These are phyloP conservation scores for Augiades crinisus DNA, from an alignment of 2,888 invertebrate genomes.

Conservation along the genomic window DNA sequence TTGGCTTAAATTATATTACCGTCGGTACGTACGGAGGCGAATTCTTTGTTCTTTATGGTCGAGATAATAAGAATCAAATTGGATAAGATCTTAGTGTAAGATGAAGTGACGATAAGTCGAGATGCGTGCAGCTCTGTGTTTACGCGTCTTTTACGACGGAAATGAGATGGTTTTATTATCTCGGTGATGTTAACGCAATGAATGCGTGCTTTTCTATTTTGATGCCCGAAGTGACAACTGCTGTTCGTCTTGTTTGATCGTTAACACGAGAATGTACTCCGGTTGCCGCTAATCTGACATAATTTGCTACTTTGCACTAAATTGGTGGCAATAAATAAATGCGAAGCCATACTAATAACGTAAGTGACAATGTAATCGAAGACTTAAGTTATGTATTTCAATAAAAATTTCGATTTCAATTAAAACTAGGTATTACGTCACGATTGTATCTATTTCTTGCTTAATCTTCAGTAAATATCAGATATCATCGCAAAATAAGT, in stretches of 20 bases:
- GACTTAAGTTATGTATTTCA: neutral
- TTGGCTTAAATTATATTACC: slow-evolving; percentile 30
- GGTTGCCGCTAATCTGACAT: slow-evolving; percentile 1
- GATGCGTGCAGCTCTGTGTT: slow-evolving; percentile 18
- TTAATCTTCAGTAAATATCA: neutral
- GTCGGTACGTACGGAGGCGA: neutral
- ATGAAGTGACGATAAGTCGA: slow-evolving; percentile 16
- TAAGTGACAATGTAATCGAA: neutral
- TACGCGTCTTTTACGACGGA: slow-evolving; percentile 27
- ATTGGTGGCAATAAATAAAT: neutral
- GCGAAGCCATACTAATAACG: neutral
- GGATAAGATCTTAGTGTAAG: neutral
- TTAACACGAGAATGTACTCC: slow-evolving; percentile 19
- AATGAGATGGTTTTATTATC: slow-evolving; percentile 26
- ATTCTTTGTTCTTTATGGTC: slow-evolving; percentile 1
- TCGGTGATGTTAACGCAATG: slow-evolving; percentile 23
- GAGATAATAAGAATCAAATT: slow-evolving; percentile 5
- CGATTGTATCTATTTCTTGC: neutral
- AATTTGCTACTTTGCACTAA: slow-evolving; percentile 12
- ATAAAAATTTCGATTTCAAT: neutral
- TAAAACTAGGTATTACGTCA: neutral
- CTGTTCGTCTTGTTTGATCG: slow-evolving; percentile 16
- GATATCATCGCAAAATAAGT: neutral
- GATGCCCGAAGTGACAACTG: slow-evolving; percentile 24
- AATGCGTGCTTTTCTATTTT: slow-evolving; percentile 23